Percentiles rank a stretch among this genome's conserved stretches.
Evolutionary conservation across 2,113 vertebrate genomes (phyloP).

Genomic region (Hemicordylus capensis): DNA sequence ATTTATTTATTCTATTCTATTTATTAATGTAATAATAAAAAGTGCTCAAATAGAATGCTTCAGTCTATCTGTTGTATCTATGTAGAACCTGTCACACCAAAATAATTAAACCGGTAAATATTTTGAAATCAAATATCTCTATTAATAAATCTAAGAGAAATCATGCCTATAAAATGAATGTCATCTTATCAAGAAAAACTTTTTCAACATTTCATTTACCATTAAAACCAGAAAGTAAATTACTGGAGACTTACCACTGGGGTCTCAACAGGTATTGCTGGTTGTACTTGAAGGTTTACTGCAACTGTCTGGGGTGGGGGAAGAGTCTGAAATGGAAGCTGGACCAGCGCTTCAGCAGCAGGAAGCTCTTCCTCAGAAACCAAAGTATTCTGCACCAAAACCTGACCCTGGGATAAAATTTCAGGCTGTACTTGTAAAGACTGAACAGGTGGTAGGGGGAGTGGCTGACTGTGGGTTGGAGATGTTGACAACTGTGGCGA

Average conservation of each 20-base stretch:
- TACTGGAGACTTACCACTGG: constrained; percentile 81
- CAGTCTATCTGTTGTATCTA: neutral
- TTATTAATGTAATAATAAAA: too few species aligned
- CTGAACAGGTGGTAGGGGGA: constrained; percentile 85
- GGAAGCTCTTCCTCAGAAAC: constrained; percentile 88
- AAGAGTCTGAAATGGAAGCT: constrained; percentile 89
- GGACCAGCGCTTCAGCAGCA: constrained; percentile 87
- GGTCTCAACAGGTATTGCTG: constrained; percentile 74
- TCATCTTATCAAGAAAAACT: too few species aligned
- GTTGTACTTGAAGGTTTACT: constrained; percentile 91
- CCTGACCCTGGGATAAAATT: constrained; percentile 82
- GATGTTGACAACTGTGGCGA: constrained; percentile 80
- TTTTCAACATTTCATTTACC: neutral
- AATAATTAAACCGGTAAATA: too few species aligned
- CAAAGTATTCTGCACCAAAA: constrained; percentile 85
- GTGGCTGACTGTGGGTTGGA: constrained; percentile 81
- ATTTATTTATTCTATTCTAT: too few species aligned
- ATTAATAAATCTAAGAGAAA: too few species aligned
- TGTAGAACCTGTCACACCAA: neutral
- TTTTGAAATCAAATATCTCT: neutral
- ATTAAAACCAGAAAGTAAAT: constrained; percentile 45
- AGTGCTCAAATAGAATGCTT: neutral
- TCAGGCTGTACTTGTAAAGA: constrained; percentile 86
- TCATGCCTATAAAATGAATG: too few species aligned
- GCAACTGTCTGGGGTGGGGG: constrained; percentile 92